Conservation (phyloP, 2,113 vertebrate species). For the Anolis carolinensis region DNA sequence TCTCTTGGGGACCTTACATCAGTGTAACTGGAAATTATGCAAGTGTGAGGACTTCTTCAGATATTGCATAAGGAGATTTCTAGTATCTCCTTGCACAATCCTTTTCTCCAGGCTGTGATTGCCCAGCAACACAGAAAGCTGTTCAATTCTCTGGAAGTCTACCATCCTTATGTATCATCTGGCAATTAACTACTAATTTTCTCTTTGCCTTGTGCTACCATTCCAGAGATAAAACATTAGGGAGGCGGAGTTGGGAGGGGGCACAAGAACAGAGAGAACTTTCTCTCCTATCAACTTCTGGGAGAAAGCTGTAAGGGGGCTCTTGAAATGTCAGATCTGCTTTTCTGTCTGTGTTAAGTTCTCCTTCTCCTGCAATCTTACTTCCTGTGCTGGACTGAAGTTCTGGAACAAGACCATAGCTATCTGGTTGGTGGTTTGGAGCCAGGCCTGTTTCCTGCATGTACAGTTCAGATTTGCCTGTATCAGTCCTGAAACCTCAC, state of each 20-base stretch:
- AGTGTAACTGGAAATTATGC: too few relatives aligned
- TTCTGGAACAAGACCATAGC: conserved; percentile 29
- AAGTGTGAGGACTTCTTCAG: too few relatives aligned
- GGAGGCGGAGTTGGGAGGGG: not conserved
- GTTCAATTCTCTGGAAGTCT: conserved; percentile 5
- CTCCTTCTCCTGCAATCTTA: conserved; percentile 1
- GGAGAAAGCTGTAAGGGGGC: conserved; percentile 10
- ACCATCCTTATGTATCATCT: not conserved
- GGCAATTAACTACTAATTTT: not conserved
- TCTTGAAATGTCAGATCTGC: conserved; percentile 18
- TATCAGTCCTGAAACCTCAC: conserved; percentile 53
- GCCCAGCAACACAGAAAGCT: too few relatives aligned
- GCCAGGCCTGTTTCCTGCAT: conserved; percentile 34
- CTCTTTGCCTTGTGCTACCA: not conserved
- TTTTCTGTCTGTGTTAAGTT: conserved; percentile 40
- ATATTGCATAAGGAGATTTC: too few relatives aligned
- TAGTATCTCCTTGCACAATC: too few relatives aligned
- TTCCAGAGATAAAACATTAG: not conserved
- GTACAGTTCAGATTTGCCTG: conserved; percentile 31
- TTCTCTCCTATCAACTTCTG: not conserved
- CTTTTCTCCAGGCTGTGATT: too few relatives aligned
- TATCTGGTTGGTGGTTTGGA: conserved; percentile 30
- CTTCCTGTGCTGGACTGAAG: conserved; percentile 32
- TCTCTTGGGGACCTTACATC: too few relatives aligned
- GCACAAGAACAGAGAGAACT: not conserved